Base-by-base conservation (phyloP, 1,140 invertebrate species). In the Drosophila dunni region DNA sequence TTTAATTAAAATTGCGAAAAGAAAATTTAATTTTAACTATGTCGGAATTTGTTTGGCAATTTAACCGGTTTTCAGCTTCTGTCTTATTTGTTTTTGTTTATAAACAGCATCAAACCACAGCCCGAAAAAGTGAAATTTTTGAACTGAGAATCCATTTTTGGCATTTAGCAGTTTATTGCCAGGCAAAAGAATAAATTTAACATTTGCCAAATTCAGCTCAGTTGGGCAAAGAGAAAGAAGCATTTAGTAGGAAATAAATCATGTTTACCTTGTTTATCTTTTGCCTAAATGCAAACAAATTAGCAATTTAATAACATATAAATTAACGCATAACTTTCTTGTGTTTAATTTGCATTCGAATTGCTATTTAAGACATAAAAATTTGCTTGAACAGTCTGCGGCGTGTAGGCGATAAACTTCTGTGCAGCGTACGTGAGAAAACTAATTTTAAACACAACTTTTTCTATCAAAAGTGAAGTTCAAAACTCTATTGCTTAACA, bases 1-100 rank as follows among this genome's bases (percentile, higher is more conserved):
- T 80, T 84, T 85, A 63, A 84, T 84, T 83, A 83, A 88, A 71
- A 77, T 60, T 74, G 66, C 72, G 61, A 29, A 53, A 54, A 57
- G 50, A 56, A 80, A 85, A 88, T 88, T 85, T 85, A 79, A 85
- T 85, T 85, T 79, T 68, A 85, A 85, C 82, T 82, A 86, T 81
- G 79, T 67, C 50, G 56, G 69, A 61, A 66, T 73, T 75, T 71
- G 65, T 57, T 76, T 74, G 36, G 63, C 51, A 66, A 67, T 74
- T 64, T 61, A 89, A 83, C 84, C 80, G 77, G 80, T 89, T 76
- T 54, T 8, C 38, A 15, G 24, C 42, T 60, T 46, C 44, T 60
- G 20, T 60, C 46, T 34, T 46, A 17, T 78, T 73, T 48, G 69
- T 42, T 73, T 57, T 66, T 50, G 56, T 72, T 54, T 79, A 53